phyloP scores from a whole-genome alignment of 2,888 invertebrate genomes.

The Drosophila subquinaria region DNA sequence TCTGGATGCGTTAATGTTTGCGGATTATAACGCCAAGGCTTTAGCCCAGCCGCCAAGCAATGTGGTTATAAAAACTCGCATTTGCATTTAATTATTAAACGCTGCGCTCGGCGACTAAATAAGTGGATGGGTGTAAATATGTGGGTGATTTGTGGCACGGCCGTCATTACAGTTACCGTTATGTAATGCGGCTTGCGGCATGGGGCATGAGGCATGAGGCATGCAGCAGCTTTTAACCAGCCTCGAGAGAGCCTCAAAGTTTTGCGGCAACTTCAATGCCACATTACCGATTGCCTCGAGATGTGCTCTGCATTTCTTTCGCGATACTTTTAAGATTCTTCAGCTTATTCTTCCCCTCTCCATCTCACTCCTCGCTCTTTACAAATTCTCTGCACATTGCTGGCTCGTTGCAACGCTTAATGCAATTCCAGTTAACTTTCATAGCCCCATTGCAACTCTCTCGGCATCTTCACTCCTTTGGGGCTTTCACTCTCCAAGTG shows the following conservation, averaged over 20 bases:
- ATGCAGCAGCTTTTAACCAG: constrained; percentile 34
- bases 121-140: constrained; percentile 16
- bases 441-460: constrained; percentile 28
- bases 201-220: constrained; percentile 25
- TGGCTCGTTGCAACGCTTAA: constrained; percentile 26
- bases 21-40: constrained; percentile 57
- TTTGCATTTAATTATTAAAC: constrained; percentile 74
- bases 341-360: constrained; percentile 5
- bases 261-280: constrained; percentile 62
- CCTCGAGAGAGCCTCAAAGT: constrained; percentile 39
- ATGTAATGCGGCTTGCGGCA: constrained; percentile 41
- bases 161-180: constrained; percentile 41
- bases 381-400: neutral
- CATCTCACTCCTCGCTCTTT: neutral
- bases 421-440: constrained; percentile 44
- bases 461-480: constrained; percentile 5
- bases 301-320: constrained; percentile 50
- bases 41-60: neutral
- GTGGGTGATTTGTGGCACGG: constrained; percentile 11
- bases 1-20: constrained; percentile 57
- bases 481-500: constrained; percentile 30
- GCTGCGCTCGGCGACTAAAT: constrained; percentile 24
- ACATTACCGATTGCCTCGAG: constrained; percentile 72
- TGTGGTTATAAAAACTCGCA: constrained; percentile 46
- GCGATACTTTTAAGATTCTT: constrained; percentile 43